Evolutionary conservation across 2,888 invertebrate genomes (phyloP).

Genomic region (Cepaea hortensis): DNA sequence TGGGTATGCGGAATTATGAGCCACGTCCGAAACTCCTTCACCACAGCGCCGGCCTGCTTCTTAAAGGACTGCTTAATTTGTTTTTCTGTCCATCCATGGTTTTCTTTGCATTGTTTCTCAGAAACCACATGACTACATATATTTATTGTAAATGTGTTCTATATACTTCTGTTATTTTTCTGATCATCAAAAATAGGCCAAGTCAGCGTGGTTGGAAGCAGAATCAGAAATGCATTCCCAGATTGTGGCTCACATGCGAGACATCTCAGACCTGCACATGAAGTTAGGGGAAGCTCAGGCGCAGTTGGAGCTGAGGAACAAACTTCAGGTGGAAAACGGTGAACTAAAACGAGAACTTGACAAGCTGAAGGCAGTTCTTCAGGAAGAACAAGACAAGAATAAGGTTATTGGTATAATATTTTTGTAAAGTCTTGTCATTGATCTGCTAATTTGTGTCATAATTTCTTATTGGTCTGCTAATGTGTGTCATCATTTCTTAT

Average conservation of each 20-base stretch:
- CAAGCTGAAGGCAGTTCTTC: constrained; percentile 54
- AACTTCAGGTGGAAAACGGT: constrained; percentile 51
- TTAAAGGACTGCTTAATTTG: too few species aligned
- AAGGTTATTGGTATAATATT: constrained; percentile 54
- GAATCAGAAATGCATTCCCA: constrained; percentile 13
- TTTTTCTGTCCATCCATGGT: too few species aligned
- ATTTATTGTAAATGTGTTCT: neutral
- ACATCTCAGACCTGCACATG: constrained; percentile 1
- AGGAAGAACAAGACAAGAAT: constrained; percentile 60
- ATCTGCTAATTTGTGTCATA: neutral
- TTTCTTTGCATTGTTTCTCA: neutral
- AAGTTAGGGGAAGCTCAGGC: constrained; percentile 37
- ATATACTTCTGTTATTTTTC: neutral
- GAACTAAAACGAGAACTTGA: constrained; percentile 61
- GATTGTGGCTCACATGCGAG: constrained; percentile 13
- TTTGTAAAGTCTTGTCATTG: neutral
- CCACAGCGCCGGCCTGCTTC: too few species aligned
- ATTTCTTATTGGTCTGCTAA: neutral
- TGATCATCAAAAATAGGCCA: neutral
- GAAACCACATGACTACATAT: neutral
- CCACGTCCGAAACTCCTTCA: too few species aligned
- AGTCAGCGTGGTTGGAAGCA: neutral
- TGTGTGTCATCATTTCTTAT: neutral
- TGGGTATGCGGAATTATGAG: too few species aligned
- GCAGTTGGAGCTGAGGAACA: constrained; percentile 33